Percentiles rank a stretch among this genome's conserved stretches.
These are phyloP conservation scores for Brachyptera risi DNA, from an alignment of 2,888 invertebrate species.

Conservation along the genomic window DNA sequence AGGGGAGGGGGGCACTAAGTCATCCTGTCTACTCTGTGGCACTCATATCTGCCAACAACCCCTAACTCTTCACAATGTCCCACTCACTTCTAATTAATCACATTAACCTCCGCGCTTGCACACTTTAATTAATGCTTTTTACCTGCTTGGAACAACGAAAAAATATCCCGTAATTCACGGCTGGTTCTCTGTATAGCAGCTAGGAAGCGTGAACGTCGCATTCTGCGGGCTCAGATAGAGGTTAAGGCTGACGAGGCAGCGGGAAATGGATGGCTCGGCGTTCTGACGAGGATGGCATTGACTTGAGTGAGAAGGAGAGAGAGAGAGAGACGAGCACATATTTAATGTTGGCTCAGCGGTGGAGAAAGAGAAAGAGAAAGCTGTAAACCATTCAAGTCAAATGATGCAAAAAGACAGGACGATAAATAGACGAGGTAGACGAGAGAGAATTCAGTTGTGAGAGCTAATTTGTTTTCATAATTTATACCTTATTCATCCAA, in stretches of 20 bases:
- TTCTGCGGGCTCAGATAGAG: neutral
- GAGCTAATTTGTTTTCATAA: slow-evolving; percentile 18
- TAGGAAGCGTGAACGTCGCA: neutral
- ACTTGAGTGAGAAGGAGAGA: slow-evolving; percentile 1
- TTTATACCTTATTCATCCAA: slow-evolving; percentile 20
- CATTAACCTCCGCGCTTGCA: slow-evolving; percentile 29
- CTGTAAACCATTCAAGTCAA: slow-evolving; percentile 16
- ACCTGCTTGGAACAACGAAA: slow-evolving; percentile 32
- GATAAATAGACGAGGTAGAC: slow-evolving; percentile 15
- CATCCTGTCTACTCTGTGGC: slow-evolving; percentile 31
- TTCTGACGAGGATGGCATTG: slow-evolving; percentile 26
- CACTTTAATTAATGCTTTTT: slow-evolving; percentile 35
- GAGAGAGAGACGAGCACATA: neutral
- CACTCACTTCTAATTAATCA: slow-evolving; percentile 33
- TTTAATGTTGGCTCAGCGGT: neutral
- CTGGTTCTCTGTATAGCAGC: neutral
- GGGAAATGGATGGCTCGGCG: slow-evolving; percentile 19
- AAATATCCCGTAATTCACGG: slow-evolving; percentile 30
- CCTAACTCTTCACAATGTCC: slow-evolving; percentile 23
- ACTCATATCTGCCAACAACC: slow-evolving; percentile 32
- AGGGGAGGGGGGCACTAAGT: too few species aligned
- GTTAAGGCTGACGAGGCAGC: slow-evolving; percentile 12
- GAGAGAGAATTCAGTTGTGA: neutral
- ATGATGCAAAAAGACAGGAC: slow-evolving; percentile 19
- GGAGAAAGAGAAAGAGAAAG: slow-evolving; percentile 17